Conservation (phyloP, 2,797 vertebrate genomes). For the Spheniscus humboldti region DNA sequence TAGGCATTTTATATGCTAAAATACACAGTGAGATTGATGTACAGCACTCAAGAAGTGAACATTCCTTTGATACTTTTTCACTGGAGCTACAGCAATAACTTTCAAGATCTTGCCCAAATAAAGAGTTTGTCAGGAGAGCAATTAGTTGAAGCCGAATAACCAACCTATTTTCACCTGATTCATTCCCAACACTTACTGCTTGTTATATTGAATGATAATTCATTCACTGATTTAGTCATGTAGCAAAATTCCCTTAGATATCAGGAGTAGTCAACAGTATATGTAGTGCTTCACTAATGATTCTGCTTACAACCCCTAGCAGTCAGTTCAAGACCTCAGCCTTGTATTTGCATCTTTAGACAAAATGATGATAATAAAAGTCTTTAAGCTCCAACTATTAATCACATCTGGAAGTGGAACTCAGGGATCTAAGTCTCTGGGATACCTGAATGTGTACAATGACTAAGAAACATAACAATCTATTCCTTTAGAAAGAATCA, state of each 20-base stretch:
- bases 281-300: background rate
- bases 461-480: background rate
- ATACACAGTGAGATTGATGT: background rate
- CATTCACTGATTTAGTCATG: background rate
- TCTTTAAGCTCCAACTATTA: background rate
- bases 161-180: background rate
- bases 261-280: background rate
- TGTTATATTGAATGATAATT: background rate
- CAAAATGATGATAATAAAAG: background rate
- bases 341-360: background rate
- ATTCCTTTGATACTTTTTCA: background rate
- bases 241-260: background rate
- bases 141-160: background rate
- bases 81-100: background rate
- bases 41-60: background rate
- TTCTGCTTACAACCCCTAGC: background rate
- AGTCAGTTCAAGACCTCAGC: background rate
- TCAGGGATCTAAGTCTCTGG: background rate
- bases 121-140: background rate
- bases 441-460: background rate
- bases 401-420: background rate
- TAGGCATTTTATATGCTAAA: background rate
- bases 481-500: background rate
- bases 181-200: background rate
- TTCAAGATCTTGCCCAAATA: background rate